phyloP scores from a whole-genome alignment of 92 coral and sea anemone species.

The Zoanthus sansibaricus region DNA sequence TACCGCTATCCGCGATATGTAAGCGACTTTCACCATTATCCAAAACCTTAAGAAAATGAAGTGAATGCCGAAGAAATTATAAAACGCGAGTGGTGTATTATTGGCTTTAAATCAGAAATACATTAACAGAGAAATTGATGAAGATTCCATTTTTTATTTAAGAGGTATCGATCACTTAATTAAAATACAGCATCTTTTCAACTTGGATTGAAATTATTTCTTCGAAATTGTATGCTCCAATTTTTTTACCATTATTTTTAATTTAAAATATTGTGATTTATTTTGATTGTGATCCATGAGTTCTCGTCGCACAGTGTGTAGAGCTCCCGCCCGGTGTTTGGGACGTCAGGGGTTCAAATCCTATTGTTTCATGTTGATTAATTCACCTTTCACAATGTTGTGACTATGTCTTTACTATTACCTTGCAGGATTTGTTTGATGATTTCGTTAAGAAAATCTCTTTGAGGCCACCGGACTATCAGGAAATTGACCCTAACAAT shows the following conservation, averaged over 20 bases:
- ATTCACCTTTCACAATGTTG: background rate
- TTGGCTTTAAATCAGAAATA: background rate
- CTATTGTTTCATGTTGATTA: background rate
- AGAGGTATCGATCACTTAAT: background rate
- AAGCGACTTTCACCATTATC: background rate
- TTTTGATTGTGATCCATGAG: too few relatives aligned
- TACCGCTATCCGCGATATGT: too few relatives aligned
- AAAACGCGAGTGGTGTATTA: background rate
- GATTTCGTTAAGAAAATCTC: conserved; percentile 80
- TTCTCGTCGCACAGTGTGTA: too few relatives aligned
- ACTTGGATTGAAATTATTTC: background rate
- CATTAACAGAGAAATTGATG: too few relatives aligned
- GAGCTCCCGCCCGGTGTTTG: too few relatives aligned
- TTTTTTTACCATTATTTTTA: too few relatives aligned
- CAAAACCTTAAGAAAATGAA: background rate
- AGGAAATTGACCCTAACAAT: conserved; percentile 82
- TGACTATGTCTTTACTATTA: background rate
- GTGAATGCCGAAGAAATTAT: background rate
- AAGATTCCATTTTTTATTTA: too few relatives aligned
- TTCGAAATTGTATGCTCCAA: too few relatives aligned
- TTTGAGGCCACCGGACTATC: conserved; percentile 86
- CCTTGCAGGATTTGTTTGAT: conserved; percentile 84
- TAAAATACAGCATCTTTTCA: background rate
- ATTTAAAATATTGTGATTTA: too few relatives aligned
- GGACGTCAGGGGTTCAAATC: too few relatives aligned